phyloP scores from a whole-genome alignment of 2,888 invertebrate genomes.

The Heliconius erato region DNA sequence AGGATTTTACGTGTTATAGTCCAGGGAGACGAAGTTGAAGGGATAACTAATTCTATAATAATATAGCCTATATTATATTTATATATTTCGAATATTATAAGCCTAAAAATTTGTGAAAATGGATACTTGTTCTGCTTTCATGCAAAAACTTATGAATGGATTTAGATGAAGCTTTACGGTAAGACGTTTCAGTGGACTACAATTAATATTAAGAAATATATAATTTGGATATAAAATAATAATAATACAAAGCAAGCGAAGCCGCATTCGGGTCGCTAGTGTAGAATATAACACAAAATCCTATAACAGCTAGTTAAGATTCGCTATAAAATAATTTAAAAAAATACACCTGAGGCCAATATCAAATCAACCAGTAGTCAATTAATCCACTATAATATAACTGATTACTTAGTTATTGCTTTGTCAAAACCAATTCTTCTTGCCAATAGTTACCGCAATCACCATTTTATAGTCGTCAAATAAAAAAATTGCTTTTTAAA shows the following conservation, averaged over 20 bases:
- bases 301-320: conserved; percentile 3
- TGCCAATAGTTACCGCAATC: conserved; percentile 12
- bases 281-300: not conserved
- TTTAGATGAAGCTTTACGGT: too few species aligned
- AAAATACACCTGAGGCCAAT: not conserved
- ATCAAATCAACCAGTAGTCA: conserved; percentile 13
- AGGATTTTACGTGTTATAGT: too few species aligned
- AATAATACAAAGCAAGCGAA: not conserved
- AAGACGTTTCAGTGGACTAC: too few species aligned
- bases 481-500: conserved; percentile 37
- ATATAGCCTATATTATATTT: too few species aligned
- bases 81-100: too few species aligned
- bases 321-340: not conserved
- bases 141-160: too few species aligned
- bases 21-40: too few species aligned
- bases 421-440: conserved; percentile 14
- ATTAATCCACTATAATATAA: not conserved
- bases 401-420: conserved; percentile 7
- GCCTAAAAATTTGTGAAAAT: too few species aligned
- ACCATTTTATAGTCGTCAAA: conserved; percentile 33
- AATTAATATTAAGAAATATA: too few species aligned
- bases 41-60: too few species aligned
- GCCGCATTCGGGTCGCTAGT: not conserved
- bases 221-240: not conserved
- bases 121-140: too few species aligned